phyloP scores from a whole-genome alignment of 2,113 vertebrate species.

The Passer domesticus region DNA sequence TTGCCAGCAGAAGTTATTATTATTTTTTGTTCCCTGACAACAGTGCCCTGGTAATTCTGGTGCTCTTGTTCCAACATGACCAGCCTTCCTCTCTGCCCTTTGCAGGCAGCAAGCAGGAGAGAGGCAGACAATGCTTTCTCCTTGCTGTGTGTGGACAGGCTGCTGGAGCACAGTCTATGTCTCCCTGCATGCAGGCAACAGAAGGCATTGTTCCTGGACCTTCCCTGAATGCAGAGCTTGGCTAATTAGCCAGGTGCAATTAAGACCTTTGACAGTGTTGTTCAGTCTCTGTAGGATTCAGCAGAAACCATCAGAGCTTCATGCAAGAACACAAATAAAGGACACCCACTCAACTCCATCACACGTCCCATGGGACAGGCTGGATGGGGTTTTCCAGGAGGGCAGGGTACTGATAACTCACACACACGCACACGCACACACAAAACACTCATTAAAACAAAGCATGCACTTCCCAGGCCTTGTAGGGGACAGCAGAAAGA shows the following conservation, averaged over 20 bases:
- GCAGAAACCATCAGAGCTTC: neutral
- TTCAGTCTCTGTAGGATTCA: neutral
- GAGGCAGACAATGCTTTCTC: neutral
- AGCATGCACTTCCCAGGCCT: neutral
- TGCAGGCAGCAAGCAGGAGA: neutral
- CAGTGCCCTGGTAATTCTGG: constrained; percentile 46
- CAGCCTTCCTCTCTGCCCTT: constrained; percentile 25
- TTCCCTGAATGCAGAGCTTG: neutral
- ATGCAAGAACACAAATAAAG: neutral
- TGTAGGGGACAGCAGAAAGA: neutral
- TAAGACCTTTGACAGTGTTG: neutral
- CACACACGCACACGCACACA: neutral
- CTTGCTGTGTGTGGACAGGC: neutral
- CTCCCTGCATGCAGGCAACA: neutral
- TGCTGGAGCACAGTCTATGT: neutral
- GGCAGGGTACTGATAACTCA: neutral
- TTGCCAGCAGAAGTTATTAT: constrained; percentile 43
- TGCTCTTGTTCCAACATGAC: constrained; percentile 60
- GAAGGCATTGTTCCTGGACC: neutral
- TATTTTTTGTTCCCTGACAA: constrained; percentile 45
- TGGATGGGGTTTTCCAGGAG: neutral
- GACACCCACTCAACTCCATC: neutral
- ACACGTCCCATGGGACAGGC: accelerated
- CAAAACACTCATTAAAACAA: neutral
- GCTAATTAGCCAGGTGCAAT: neutral